These are phyloP conservation scores for Holacanthella duospinosa DNA, from an alignment of 2,888 invertebrate species.

Conservation along the genomic window DNA sequence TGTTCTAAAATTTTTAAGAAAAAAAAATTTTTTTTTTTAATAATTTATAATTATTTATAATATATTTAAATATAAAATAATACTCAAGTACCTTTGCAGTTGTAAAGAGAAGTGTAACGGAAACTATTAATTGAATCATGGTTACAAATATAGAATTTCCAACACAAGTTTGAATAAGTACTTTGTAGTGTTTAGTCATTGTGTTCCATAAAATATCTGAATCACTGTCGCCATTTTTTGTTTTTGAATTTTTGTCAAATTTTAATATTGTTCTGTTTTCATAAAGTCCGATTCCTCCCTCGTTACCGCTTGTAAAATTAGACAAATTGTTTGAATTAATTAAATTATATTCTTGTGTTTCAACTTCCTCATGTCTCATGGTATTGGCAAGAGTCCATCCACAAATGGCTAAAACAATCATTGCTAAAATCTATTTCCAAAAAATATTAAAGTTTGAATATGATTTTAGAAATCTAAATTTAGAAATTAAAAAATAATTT, in stretches of 20 bases:
- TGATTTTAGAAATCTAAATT: too few species aligned
- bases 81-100: not conserved
- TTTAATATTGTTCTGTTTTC: not conserved
- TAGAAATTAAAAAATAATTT: too few species aligned
- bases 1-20: slow-evolving; percentile 17
- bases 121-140: not conserved
- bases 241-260: not conserved
- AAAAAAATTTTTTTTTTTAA: not conserved
- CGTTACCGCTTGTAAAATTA: not conserved
- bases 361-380: not conserved
- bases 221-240: not conserved
- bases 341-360: not conserved
- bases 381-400: slow-evolving; percentile 8
- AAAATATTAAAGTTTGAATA: not conserved
- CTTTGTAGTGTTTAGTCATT: not conserved
- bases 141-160: not conserved
- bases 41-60: not conserved
- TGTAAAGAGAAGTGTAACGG: not conserved
- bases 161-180: not conserved
- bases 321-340: not conserved
- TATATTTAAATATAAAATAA: not conserved
- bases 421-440: not conserved
- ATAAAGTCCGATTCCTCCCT: not conserved
- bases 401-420: slow-evolving; percentile 5
- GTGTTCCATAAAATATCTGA: not conserved